A percentile compares a stretch with the other conserved stretches of the same genome.
Conservation (phyloP, 2,888 invertebrate genomes). For the Polydrusus tereticollis region DNA sequence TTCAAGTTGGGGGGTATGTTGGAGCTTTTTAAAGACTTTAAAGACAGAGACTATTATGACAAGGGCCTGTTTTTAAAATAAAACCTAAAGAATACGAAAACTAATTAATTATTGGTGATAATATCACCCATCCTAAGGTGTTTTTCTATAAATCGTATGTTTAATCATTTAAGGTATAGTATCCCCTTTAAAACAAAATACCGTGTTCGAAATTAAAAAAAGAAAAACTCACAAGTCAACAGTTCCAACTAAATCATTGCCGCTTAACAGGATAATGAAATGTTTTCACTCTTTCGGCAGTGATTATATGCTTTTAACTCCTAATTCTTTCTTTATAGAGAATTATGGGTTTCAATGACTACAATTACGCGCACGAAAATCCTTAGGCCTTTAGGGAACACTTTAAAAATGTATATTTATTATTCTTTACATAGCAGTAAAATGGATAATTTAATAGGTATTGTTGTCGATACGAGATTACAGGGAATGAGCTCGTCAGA, state of each 20-base stretch:
- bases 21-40: no score
- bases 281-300: constrained; percentile 27
- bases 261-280: constrained; percentile 40
- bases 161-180: no score
- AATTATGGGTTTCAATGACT: constrained; percentile 39
- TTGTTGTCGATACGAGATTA: neutral
- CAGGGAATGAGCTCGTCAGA: no score
- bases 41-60: no score
- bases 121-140: no score
- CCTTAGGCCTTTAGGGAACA: constrained; percentile 2
- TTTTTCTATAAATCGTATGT: no score
- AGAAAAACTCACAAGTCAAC: constrained; percentile 9
- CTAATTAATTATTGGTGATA: no score
- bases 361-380: constrained; percentile 44
- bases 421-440: neutral
- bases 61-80: no score
- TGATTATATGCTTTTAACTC: constrained; percentile 42
- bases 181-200: no score
- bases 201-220: no score
- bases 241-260: constrained; percentile 18
- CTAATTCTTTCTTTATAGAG: constrained; percentile 36
- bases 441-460: neutral
- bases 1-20: no score
- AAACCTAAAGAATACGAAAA: no score
- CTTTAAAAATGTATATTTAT: constrained; percentile 17